Evolutionary conservation across 2,888 invertebrate genomes (phyloP).

Genomic region (Baccha elongata): DNA sequence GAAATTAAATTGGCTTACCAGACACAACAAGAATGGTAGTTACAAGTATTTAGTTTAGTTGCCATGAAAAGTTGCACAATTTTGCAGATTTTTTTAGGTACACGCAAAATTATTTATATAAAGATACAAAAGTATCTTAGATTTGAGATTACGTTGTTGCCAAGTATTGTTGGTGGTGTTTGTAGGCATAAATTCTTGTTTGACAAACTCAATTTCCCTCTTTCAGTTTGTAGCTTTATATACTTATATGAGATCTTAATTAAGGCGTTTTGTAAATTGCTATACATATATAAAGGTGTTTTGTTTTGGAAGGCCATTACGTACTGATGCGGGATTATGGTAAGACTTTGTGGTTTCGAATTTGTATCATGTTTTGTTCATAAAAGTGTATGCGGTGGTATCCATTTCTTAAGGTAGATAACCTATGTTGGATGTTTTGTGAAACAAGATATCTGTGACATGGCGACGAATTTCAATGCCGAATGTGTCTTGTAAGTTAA

Average conservation of each 20-base stretch:
- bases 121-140: constrained; percentile 31
- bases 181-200: constrained; percentile 8
- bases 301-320: constrained; percentile 58
- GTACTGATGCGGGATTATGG: constrained; percentile 37
- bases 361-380: constrained; percentile 46
- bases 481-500: constrained; percentile 27
- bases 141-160: constrained; percentile 30
- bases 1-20: constrained; percentile 53
- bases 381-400: not conserved
- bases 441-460: constrained; percentile 58
- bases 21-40: constrained; percentile 49
- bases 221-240: not conserved
- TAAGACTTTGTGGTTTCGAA: constrained; percentile 47
- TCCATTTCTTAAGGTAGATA: constrained; percentile 40
- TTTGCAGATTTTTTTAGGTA: not conserved
- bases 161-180: not conserved
- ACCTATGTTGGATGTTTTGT: constrained; percentile 12
- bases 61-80: constrained; percentile 42
- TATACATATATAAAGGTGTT: constrained; percentile 45
- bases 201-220: constrained; percentile 26
- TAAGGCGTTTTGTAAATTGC: constrained; percentile 39
- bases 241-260: constrained; percentile 55
- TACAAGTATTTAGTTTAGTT: constrained; percentile 54
- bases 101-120: not conserved
- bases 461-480: constrained; percentile 62